phyloP scores from a whole-genome alignment of 2,797 vertebrate genomes.

The Helarctos malayanus region DNA sequence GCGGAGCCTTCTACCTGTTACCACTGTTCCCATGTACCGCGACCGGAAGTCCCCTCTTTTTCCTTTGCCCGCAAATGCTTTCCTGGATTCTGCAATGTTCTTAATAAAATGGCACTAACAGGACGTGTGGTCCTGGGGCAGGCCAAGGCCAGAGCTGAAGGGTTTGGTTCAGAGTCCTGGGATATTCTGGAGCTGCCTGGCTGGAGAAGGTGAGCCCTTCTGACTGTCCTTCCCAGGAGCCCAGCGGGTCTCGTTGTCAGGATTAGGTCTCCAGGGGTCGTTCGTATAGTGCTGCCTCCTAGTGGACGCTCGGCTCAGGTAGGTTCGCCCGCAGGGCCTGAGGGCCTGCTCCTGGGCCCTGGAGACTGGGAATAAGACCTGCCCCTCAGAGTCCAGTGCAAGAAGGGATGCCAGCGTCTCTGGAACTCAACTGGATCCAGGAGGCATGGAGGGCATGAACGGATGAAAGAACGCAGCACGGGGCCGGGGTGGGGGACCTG shows the following conservation, averaged over 20 bases:
- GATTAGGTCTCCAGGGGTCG: not conserved
- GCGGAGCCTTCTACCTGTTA: accelerated
- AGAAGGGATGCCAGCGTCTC: not conserved
- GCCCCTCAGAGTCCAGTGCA: accelerated
- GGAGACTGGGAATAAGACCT: not conserved
- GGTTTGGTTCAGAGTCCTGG: not conserved
- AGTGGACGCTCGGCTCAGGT: accelerated
- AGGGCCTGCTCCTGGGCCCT: not conserved
- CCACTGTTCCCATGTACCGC: accelerated
- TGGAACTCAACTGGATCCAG: not conserved
- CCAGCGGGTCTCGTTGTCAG: not conserved
- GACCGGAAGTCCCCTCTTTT: not conserved
- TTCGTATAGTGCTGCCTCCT: not conserved
- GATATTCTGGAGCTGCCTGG: not conserved
- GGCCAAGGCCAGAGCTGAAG: not conserved
- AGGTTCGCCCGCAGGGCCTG: not conserved
- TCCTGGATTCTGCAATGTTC: not conserved
- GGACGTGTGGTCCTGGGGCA: not conserved
- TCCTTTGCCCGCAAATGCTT: not conserved
- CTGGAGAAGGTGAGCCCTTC: not conserved
- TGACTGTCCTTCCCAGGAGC: not conserved
- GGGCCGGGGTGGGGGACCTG: too few species aligned
- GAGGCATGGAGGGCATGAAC: not conserved
- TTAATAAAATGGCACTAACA: not conserved
- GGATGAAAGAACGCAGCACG: accelerated